Percentiles rank a stretch among this genome's conserved stretches.
Evolutionary conservation across 2,113 vertebrate species (phyloP).

Genomic region (Eubucco bourcierii): DNA sequence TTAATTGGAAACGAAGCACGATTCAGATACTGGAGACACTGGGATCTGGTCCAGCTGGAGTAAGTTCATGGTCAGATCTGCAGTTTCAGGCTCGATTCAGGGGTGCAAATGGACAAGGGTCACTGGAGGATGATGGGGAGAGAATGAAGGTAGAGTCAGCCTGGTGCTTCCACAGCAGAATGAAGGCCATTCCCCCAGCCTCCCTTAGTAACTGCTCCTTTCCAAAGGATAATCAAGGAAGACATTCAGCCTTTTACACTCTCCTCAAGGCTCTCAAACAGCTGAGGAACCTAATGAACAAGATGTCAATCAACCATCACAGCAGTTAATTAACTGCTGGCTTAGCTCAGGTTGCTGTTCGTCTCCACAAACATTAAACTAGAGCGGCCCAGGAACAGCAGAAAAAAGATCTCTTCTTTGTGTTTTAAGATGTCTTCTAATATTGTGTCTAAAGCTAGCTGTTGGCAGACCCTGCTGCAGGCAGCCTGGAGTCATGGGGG

Average conservation of each 20-base stretch:
- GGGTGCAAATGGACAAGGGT: rapidly evolving
- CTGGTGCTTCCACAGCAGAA: not conserved
- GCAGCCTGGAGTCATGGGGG: not conserved
- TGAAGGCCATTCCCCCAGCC: not conserved
- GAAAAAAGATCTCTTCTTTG: not conserved
- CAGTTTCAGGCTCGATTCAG: not conserved
- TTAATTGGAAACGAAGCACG: not conserved
- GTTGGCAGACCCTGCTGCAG: not conserved
- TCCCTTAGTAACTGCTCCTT: not conserved
- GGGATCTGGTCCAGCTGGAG: not conserved
- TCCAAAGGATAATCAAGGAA: not conserved
- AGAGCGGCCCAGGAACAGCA: not conserved
- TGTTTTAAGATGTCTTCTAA: not conserved
- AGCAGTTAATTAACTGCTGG: not conserved
- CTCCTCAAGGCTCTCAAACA: not conserved
- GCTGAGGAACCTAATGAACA: not conserved
- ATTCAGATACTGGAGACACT: not conserved
- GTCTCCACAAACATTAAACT: not conserved
- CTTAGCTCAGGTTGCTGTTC: not conserved
- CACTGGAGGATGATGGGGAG: not conserved
- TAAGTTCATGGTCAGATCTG: not conserved
- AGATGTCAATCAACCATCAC: not conserved
- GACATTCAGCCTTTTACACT: rapidly evolving
- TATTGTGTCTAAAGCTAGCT: rapidly evolving
- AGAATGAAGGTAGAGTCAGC: not conserved